A percentile compares a stretch with the other conserved stretches of the same genome.
These are phyloP conservation scores for Cyaniris semiargus DNA, from an alignment of 2,888 invertebrate genomes.

Conservation along the genomic window DNA sequence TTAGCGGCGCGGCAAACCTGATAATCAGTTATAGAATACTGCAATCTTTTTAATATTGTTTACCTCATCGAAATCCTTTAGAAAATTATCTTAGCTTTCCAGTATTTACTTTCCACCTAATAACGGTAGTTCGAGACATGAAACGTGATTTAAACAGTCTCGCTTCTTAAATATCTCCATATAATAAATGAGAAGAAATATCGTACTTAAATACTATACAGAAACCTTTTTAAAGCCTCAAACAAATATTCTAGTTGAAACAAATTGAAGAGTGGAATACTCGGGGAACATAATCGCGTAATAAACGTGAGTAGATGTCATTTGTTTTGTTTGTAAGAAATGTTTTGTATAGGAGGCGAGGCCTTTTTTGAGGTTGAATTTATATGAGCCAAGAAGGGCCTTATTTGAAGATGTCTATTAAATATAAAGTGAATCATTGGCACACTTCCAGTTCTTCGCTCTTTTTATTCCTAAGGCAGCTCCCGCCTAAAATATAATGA, in stretches of 20 bases:
- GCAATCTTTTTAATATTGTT: not conserved
- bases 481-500: not conserved
- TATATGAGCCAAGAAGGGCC: not conserved
- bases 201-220: constrained; percentile 4
- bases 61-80: not conserved
- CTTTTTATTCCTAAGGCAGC: not conserved
- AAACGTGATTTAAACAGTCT: not conserved
- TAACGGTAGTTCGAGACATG: too few species aligned
- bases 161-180: too few species aligned
- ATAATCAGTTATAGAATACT: not conserved
- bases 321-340: constrained; percentile 24
- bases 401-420: constrained; percentile 10
- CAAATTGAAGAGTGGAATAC: constrained; percentile 7
- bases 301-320: constrained; percentile 18
- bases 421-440: constrained; percentile 5
- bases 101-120: not conserved
- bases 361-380: constrained; percentile 10
- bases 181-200: not conserved
- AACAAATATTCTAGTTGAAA: constrained; percentile 23
- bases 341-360: constrained; percentile 11
- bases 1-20: not conserved
- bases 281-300: constrained; percentile 9
- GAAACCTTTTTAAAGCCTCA: constrained; percentile 15
- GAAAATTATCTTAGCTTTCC: not conserved
- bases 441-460: not conserved